A percentile compares a stretch with the other conserved stretches of the same genome.
phyloP scores from a whole-genome alignment of 1,140 invertebrate genomes.

The Zaprionus vittiger region DNA sequence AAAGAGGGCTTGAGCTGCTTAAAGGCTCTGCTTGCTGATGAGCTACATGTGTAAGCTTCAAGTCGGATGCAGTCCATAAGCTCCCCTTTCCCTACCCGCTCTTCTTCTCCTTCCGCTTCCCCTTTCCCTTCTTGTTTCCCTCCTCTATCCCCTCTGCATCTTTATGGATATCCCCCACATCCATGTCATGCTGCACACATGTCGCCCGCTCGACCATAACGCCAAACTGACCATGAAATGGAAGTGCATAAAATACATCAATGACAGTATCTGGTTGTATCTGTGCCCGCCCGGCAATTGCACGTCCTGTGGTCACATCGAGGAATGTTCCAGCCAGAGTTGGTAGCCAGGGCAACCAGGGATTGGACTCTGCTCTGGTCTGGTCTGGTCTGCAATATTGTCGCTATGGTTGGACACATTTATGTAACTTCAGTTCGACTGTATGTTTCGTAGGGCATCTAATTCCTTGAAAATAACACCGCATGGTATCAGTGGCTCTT shows the following conservation, averaged over 20 bases:
- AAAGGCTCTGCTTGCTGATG: neutral
- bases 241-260: constrained; percentile 79
- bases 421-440: constrained; percentile 14
- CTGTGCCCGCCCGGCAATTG: constrained; percentile 65
- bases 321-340: constrained; percentile 29
- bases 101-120: neutral
- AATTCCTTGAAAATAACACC: constrained; percentile 33
- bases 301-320: constrained; percentile 76
- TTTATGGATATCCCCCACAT: neutral
- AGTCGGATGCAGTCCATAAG: neutral
- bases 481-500: neutral
- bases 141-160: neutral
- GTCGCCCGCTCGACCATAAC: constrained; percentile 67
- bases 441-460: constrained; percentile 4
- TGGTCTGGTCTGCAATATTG: constrained; percentile 1
- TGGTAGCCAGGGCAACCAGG: constrained; percentile 8
- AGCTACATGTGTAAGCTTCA: neutral
- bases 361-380: neutral
- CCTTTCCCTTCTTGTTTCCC: neutral
- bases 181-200: constrained; percentile 60
- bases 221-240: constrained; percentile 79
- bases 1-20: neutral
- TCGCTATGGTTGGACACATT: constrained; percentile 12
- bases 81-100: neutral
- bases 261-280: constrained; percentile 32